Evolutionary conservation across 2,888 invertebrate species (phyloP).

Genomic region (Andricus curvator): DNA sequence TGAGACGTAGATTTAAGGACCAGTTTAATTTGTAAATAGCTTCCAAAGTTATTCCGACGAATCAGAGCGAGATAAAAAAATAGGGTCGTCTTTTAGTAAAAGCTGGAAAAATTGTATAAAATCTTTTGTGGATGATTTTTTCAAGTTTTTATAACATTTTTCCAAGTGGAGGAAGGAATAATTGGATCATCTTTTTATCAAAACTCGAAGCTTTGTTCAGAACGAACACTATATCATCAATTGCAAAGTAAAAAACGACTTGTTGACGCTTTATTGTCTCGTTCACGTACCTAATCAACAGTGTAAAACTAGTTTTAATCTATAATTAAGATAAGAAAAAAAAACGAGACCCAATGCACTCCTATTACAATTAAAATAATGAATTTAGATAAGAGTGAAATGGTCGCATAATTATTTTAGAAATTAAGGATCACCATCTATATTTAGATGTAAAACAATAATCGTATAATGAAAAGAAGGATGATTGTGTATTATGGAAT

Average conservation of each 20-base stretch:
- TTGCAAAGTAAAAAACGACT: constrained; percentile 20
- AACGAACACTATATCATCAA: neutral
- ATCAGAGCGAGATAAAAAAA: constrained; percentile 20
- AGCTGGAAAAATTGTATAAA: constrained; percentile 14
- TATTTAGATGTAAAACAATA: constrained; percentile 32
- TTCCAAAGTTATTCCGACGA: neutral
- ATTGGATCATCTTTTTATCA: neutral
- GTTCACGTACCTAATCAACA: constrained; percentile 22
- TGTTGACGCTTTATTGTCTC: constrained; percentile 31
- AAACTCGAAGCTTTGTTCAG: neutral
- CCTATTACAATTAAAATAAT: constrained; percentile 13
- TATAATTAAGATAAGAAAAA: neutral
- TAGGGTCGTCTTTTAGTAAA: constrained; percentile 5
- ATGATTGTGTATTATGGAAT: constrained; percentile 18
- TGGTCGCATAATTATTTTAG: constrained; percentile 8
- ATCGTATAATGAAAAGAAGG: constrained; percentile 24
- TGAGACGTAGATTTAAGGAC: constrained; percentile 4
- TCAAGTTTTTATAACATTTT: neutral
- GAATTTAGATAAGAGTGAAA: constrained; percentile 9
- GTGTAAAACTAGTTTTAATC: constrained; percentile 14
- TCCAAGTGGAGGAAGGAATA: neutral
- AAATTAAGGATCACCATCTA: constrained; percentile 25
- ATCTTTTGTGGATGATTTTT: constrained; percentile 4
- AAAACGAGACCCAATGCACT: constrained; percentile 14
- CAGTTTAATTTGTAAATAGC: constrained; percentile 21